Evolutionary conservation across 2,113 vertebrate genomes (phyloP).

Genomic region (Colistium nudipinnis): DNA sequence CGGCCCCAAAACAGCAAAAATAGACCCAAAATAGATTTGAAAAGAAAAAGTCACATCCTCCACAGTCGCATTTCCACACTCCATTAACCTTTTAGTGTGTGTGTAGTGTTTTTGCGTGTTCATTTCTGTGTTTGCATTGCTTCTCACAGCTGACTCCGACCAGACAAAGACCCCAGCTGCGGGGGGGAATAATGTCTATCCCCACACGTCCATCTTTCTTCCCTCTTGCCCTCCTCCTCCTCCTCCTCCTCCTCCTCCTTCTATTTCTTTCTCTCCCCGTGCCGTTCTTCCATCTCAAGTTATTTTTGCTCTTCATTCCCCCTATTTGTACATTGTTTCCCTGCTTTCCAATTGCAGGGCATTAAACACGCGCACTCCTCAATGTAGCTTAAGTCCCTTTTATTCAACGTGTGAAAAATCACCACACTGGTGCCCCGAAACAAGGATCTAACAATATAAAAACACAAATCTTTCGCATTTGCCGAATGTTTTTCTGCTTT

Average conservation of each 20-base stretch:
- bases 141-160: conserved; percentile 43
- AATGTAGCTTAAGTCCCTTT: too few relatives aligned
- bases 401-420: too few relatives aligned
- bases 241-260: neutral
- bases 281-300: conserved; percentile 1
- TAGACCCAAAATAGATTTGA: too few relatives aligned
- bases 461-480: too few relatives aligned
- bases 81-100: neutral
- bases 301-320: conserved; percentile 8
- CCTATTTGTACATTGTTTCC: neutral
- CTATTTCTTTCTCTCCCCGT: too few relatives aligned
- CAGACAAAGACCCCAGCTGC: conserved; percentile 62
- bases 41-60: too few relatives aligned
- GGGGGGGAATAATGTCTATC: conserved; percentile 61
- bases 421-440: too few relatives aligned
- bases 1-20: too few relatives aligned
- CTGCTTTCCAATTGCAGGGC: too few relatives aligned
- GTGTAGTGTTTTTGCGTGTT: neutral
- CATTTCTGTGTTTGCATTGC: neutral
- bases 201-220: conserved; percentile 41
- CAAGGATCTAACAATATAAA: too few relatives aligned
- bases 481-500: neutral
- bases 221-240: conserved; percentile 3
- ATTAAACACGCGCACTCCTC: too few relatives aligned
- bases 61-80: too few relatives aligned